Conservation (phyloP, 1,140 invertebrate species). For the Habropoda laboriosa region DNA sequence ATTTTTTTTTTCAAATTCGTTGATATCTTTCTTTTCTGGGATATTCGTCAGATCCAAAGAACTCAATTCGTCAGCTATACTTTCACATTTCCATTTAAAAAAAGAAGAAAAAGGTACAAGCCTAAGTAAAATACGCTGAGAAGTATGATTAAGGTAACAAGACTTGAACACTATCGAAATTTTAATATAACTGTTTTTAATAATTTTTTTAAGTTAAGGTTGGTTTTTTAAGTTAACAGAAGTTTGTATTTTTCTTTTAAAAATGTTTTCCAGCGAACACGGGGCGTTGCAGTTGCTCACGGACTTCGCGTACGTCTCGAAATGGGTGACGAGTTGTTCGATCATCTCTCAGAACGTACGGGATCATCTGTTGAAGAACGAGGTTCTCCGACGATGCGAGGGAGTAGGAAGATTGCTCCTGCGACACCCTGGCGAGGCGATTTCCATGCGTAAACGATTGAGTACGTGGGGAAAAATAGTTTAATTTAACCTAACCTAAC, state of each 20-base stretch:
- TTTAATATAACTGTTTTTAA: no score
- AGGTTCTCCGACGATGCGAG: conserved; percentile 89
- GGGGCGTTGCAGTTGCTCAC: conserved; percentile 86
- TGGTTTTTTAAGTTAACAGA: no score
- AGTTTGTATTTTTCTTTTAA: no score
- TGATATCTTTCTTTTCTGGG: no score
- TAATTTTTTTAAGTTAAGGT: no score
- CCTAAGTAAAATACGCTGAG: not conserved
- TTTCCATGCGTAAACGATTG: conserved; percentile 85
- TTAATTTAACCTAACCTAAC: no score
- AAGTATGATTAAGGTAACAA: no score
- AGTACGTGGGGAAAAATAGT: conserved; percentile 29
- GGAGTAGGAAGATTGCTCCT: conserved; percentile 89
- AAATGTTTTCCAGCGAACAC: conserved; percentile 81
- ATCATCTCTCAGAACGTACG: conserved; percentile 83
- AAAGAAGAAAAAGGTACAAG: not conserved
- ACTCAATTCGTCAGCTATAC: no score
- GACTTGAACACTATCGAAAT: no score
- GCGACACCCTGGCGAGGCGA: conserved; percentile 88
- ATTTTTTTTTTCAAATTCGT: no score
- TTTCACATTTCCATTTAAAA: no score
- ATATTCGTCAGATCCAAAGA: no score
- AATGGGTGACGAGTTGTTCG: conserved; percentile 86
- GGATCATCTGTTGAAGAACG: conserved; percentile 87
- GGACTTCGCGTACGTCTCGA: conserved; percentile 88